Evolutionary conservation across 2,113 vertebrate species (phyloP), one percentile per base, ranked within the genome.

Genomic region (Neolamprologus brichardi): DNA sequence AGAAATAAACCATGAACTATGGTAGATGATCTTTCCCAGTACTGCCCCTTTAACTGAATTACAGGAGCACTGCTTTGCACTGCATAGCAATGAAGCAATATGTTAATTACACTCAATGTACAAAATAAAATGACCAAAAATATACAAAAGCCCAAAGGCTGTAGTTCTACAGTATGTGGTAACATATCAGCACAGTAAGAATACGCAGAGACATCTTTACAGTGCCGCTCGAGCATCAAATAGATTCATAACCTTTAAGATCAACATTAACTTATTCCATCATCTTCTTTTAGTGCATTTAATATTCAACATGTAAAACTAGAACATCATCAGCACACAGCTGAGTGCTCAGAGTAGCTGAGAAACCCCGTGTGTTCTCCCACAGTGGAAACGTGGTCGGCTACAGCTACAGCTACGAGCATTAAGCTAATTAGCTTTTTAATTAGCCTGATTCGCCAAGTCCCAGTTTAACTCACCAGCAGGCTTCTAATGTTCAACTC

Each of bases 1-100:
- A 53, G 3, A 23, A 54, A 4, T 13, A 54, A 54, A 23, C 52
- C 2, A 54, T 54, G 1, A 54, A 54, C 52, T 23, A 23, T 0
- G 3, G n/a, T 4, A 54, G 20, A 54, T 6, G 0, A 7, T 54
- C 1, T 54, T 54, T 23, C 0, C 0, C 52, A 54, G 52, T 54
- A 54, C n/a, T 54, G 52, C 11, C 52, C 10, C n/a, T 2, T 4
- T 13, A 0, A 23, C 20, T 54, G 52, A 12, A 54, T 54, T 12
- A 54, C 20, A 23, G 20, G 20, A 54, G 5, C 49, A 1, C 1
- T n/a, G 18, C 18, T 52, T 52, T 52, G 5, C 51, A 11, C 51
- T 54, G 20, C 10, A 54, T 54, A 7, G 52, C 52, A 52, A 52
- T 1, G 18, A 52, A 52, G n/a, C 51, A 52, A 20, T 6, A 52